Evolutionary conservation across 2,113 vertebrate genomes (phyloP).

Genomic region (Piaya cayana): DNA sequence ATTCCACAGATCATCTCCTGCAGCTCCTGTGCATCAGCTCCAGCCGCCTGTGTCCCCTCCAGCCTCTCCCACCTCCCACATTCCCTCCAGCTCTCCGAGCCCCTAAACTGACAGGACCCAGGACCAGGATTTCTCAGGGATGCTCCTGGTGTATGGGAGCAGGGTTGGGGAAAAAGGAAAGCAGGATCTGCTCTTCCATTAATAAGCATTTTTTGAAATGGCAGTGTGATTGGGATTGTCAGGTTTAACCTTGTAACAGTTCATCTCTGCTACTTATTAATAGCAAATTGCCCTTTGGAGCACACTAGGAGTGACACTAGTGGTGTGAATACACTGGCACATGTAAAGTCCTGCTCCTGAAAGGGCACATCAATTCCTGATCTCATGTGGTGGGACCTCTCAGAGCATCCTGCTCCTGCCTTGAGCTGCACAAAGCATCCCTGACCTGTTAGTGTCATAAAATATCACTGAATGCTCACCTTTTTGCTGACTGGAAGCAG

Average conservation of each 20-base stretch:
- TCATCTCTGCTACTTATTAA: neutral
- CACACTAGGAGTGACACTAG: neutral
- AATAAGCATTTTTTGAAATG: neutral
- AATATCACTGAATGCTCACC: accelerated
- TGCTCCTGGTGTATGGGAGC: neutral
- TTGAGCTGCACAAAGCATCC: neutral
- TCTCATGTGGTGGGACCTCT: accelerated
- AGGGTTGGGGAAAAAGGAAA: neutral
- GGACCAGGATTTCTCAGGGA: neutral
- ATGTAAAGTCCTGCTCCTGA: neutral
- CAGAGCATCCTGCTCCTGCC: accelerated
- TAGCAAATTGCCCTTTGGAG: neutral
- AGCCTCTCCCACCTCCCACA: no score
- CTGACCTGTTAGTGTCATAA: neutral
- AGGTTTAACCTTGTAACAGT: neutral
- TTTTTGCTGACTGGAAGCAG: neutral
- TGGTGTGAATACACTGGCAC: accelerated
- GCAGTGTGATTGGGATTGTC: accelerated
- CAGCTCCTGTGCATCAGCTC: neutral
- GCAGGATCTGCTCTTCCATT: accelerated
- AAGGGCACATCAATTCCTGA: neutral
- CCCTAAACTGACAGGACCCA: neutral
- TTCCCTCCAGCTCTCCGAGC: accelerated
- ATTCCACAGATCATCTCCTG: neutral
- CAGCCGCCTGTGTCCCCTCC: no score